phyloP scores from a whole-genome alignment of 2,113 vertebrate species.

The Boleophthalmus pectinirostris region DNA sequence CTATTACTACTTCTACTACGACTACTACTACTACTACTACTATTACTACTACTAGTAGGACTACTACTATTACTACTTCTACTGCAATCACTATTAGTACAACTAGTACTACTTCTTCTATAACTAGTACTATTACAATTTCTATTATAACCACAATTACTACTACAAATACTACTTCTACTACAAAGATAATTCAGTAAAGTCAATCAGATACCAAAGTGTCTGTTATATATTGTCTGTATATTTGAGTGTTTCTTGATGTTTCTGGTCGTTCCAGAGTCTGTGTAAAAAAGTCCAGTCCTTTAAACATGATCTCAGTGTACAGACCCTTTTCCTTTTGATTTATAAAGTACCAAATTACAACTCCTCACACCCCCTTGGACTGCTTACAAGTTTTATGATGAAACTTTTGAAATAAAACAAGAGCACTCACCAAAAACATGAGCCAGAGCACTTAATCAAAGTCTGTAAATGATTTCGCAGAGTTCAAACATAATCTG shows the following conservation, averaged over 20 bases:
- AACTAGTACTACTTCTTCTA: too few relatives aligned
- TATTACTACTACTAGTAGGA: too few relatives aligned
- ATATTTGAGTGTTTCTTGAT: not conserved
- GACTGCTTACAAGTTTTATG: constrained; percentile 2
- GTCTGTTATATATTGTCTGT: too few relatives aligned
- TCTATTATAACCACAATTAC: too few relatives aligned
- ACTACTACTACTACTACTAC: too few relatives aligned
- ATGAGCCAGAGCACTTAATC: constrained; percentile 1
- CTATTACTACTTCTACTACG: too few relatives aligned
- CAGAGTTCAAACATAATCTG: constrained; percentile 2
- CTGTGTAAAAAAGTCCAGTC: not conserved
- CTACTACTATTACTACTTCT: too few relatives aligned
- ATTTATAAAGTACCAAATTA: not conserved
- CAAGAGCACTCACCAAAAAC: not conserved
- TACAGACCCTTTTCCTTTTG: not conserved
- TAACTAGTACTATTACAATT: too few relatives aligned
- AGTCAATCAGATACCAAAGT: too few relatives aligned
- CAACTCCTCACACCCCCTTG: not conserved
- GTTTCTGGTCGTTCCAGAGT: not conserved
- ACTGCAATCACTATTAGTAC: too few relatives aligned
- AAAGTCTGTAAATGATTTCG: not conserved
- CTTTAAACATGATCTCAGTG: not conserved
- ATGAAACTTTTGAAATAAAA: constrained; percentile 10
- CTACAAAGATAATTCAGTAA: too few relatives aligned
- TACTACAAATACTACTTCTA: too few relatives aligned